These are phyloP conservation scores for Malthinus seriepunctatus DNA, from an alignment of 2,888 invertebrate species.

Conservation along the genomic window DNA sequence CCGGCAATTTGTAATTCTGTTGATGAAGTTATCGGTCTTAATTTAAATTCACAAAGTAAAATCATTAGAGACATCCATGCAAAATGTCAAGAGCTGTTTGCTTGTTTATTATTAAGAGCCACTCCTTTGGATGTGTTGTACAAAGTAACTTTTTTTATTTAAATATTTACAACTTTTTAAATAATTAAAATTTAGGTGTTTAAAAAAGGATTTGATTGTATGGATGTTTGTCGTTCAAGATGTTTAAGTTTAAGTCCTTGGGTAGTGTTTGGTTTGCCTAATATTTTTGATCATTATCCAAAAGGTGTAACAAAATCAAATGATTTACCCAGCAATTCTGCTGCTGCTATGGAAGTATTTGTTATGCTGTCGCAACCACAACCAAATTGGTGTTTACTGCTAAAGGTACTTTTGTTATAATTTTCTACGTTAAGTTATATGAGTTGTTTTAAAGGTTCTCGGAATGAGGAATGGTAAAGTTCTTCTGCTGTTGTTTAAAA, in stretches of 20 bases:
- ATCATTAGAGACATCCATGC: slow-evolving; percentile 81
- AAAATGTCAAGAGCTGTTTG: slow-evolving; percentile 79
- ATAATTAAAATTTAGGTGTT: slow-evolving; percentile 52
- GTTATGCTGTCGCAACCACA: slow-evolving; percentile 78
- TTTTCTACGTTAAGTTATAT: neutral
- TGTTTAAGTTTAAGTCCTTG: slow-evolving; percentile 65
- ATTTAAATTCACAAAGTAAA: slow-evolving; percentile 63
- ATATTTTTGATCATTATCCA: slow-evolving; percentile 59
- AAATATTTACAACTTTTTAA: neutral
- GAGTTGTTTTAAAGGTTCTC: slow-evolving; percentile 59
- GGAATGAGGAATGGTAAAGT: slow-evolving; percentile 73
- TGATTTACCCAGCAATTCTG: slow-evolving; percentile 63
- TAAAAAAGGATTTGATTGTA: slow-evolving; percentile 60
- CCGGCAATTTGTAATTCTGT: slow-evolving; percentile 70
- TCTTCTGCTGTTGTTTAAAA: slow-evolving; percentile 61
- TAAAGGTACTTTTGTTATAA: slow-evolving; percentile 61
- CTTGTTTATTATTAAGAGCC: slow-evolving; percentile 74
- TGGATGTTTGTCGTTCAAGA: slow-evolving; percentile 61
- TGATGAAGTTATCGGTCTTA: slow-evolving; percentile 64
- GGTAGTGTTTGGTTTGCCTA: slow-evolving; percentile 70
- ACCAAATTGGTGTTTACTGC: slow-evolving; percentile 73
- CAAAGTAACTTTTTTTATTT: slow-evolving; percentile 61
- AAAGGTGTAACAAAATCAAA: slow-evolving; percentile 52
- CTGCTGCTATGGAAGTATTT: slow-evolving; percentile 70
- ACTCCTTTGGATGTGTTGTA: slow-evolving; percentile 74